Evolutionary conservation across 2,797 vertebrate genomes (phyloP), one percentile per base, ranked within the genome.

Genomic region (Crocidura indochinensis): DNA sequence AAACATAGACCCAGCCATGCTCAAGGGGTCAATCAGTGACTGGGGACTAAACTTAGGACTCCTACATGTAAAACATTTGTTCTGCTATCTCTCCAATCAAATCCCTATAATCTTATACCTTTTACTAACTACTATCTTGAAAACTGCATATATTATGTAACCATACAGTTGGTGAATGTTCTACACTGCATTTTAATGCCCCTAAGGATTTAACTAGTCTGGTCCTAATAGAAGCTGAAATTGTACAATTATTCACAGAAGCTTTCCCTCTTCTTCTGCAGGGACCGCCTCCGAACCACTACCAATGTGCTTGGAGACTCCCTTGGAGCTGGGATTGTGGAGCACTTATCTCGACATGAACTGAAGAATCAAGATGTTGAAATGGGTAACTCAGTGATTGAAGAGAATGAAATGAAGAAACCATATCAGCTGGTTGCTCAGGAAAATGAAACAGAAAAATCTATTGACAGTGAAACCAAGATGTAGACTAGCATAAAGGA

Each of bases 251-350:
- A 2, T 22, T 93, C 53, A 29, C 2, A 6, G 27, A 17, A 53
- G 29, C 73, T 38, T 71, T 68, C 72, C 17, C 1, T 0, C 53
- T 0, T 60, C 94, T n/a, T 84, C 29, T 85, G 0, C 89, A 99
- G 99, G 96, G 99, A 99, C 96, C 99, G 99, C 47, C 98, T 99
- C 24, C 99, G 99, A 26, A 99, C 99, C 84, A 99, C 99, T 24
- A 99, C 99, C 91, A 99, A 99, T 0, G 99, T 99, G 46, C 81
- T 99, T 96, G 99, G 99, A 60, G 99, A 99, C 79, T 99, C 99
- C 0, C 98, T 99, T 0, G 99, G 99, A 60, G 99, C 99, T 0
- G 99, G 99, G 51, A 99, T 99, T 8, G 98, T 99, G n/a, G 99
- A 99, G 97, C 99, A 99, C 88, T 97, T 99, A 94, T 99, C 99